Conservation (phyloP, 1,140 invertebrate species). For the Drosophila gunungcola region DNA sequence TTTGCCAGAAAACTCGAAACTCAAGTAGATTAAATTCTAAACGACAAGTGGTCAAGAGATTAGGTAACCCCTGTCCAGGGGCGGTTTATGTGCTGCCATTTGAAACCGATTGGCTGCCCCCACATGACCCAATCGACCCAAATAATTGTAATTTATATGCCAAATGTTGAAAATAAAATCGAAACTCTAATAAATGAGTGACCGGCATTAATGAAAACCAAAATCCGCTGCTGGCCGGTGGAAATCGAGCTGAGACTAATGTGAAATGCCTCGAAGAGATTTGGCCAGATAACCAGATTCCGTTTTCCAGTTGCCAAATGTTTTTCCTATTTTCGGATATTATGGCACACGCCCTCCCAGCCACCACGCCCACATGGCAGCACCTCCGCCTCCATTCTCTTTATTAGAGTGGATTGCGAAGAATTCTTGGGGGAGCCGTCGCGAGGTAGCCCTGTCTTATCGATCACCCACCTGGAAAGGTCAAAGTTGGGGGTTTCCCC, state of each 20-base stretch:
- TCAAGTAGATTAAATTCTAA: neutral
- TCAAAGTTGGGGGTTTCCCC: constrained; percentile 60
- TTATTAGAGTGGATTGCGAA: constrained; percentile 22
- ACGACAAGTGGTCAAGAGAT: constrained; percentile 12
- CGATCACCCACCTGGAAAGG: constrained; percentile 66
- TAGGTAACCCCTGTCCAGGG: constrained; percentile 16
- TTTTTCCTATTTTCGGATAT: constrained; percentile 30
- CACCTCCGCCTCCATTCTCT: constrained; percentile 42
- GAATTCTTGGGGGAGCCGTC: constrained; percentile 22
- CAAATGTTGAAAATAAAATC: constrained; percentile 35
- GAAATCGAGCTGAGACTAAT: constrained; percentile 40
- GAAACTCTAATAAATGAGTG: constrained; percentile 30
- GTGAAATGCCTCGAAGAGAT: constrained; percentile 54
- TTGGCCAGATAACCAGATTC: constrained; percentile 48
- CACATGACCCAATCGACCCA: constrained; percentile 49
- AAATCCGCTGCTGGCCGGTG: constrained; percentile 31
- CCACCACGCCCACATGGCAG: constrained; percentile 39
- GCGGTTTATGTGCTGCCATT: constrained; percentile 10
- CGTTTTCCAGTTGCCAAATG: constrained; percentile 52
- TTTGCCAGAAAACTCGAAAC: neutral
- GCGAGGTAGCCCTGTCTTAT: constrained; percentile 40
- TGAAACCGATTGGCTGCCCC: constrained; percentile 16
- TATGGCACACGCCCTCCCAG: constrained; percentile 41
- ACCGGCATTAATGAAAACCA: constrained; percentile 25
- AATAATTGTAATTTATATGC: constrained; percentile 51